Base-by-base conservation (phyloP, 2,888 invertebrate genomes). In the Acrobeloides nanus region DNA sequence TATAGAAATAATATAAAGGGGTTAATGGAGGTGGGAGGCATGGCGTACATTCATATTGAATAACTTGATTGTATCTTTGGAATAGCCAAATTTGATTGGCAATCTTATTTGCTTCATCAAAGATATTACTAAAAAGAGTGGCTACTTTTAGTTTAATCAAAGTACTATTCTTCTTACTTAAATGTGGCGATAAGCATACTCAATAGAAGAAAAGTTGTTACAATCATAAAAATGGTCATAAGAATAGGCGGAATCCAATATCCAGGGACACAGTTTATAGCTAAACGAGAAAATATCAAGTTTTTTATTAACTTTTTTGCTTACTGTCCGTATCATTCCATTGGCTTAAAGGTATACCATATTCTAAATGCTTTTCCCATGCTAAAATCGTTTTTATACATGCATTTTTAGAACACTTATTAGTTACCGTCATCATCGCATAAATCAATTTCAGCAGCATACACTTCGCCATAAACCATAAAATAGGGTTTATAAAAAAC, bases 41-140 rank as follows among this genome's bases (percentile, higher is more conserved):
- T 0, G 95, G 95, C 71, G 92, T 90, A 73, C 87, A 86, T 76
- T 95, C 93, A 74, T 92, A 95, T 75, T 95, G 95, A 86, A 95
- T 90, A 47, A 97, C 93, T 61, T 70, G 53, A 15, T 88, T 86
- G 80, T 93, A 97, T 57, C 95, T 82, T 81, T 95, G 93, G 76
- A 92, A 95, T 85, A 93, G 92, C 95, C 95, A 97, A 76, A 88
- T 87, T 82, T 93, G 88, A 78, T 89, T 87, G 53, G 95, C 87
- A 69, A 89, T 85, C 61, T 89, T 86, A 79, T 92, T 90, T 66
- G 93, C 89, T 80, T 88, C 72, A 38, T 76, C 73, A 67, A 79
- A 80, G 31, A 79, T 78, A 57, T 58, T 57, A 45, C 57, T 54
- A 27, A 58, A 60, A 21, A 3, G 17, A 8, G 7, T 33, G n/a